These are phyloP conservation scores for Drosophila vallismaia DNA, from an alignment of 2,888 invertebrate species.

Conservation along the genomic window DNA sequence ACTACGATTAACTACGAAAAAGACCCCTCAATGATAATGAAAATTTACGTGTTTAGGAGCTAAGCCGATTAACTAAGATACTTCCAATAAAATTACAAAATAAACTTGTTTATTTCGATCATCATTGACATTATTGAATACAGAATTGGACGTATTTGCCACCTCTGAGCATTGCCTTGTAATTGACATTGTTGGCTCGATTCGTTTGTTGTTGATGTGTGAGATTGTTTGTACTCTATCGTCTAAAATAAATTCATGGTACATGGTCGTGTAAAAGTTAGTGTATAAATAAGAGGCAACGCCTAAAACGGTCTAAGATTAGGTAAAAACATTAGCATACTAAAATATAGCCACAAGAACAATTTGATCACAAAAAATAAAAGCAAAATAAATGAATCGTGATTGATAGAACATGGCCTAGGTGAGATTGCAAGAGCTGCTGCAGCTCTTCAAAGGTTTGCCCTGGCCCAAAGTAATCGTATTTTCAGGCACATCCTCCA, in stretches of 20 bases:
- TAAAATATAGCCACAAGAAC: slow-evolving; percentile 73
- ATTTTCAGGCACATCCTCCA: slow-evolving; percentile 86
- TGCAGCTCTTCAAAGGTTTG: slow-evolving; percentile 87
- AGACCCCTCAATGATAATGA: slow-evolving; percentile 35
- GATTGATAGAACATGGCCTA: slow-evolving; percentile 50
- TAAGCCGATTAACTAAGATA: slow-evolving; percentile 49
- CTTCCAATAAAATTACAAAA: slow-evolving; percentile 65
- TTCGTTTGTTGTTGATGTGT: slow-evolving; percentile 53
- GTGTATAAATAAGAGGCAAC: slow-evolving; percentile 57
- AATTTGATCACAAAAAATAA: slow-evolving; percentile 66
- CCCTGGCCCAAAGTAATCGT: slow-evolving; percentile 89
- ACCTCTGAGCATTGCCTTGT: slow-evolving; percentile 51
- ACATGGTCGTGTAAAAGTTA: slow-evolving; percentile 45
- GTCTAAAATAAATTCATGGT: slow-evolving; percentile 57
- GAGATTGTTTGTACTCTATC: slow-evolving; percentile 75
- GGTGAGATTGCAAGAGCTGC: slow-evolving; percentile 86
- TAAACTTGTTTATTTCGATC: slow-evolving; percentile 70
- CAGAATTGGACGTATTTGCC: slow-evolving; percentile 63
- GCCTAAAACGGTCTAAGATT: slow-evolving; percentile 45
- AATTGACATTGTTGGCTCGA: slow-evolving; percentile 55
- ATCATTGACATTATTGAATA: slow-evolving; percentile 49
- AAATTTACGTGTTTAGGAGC: slow-evolving; percentile 45
- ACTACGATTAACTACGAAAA: slow-evolving; percentile 8
- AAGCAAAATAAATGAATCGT: slow-evolving; percentile 38
- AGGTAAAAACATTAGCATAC: slow-evolving; percentile 52